Evolutionary conservation across 2,113 vertebrate species (phyloP), one percentile per base, ranked within the genome.

Genomic region (Chlorocebus sabaeus): DNA sequence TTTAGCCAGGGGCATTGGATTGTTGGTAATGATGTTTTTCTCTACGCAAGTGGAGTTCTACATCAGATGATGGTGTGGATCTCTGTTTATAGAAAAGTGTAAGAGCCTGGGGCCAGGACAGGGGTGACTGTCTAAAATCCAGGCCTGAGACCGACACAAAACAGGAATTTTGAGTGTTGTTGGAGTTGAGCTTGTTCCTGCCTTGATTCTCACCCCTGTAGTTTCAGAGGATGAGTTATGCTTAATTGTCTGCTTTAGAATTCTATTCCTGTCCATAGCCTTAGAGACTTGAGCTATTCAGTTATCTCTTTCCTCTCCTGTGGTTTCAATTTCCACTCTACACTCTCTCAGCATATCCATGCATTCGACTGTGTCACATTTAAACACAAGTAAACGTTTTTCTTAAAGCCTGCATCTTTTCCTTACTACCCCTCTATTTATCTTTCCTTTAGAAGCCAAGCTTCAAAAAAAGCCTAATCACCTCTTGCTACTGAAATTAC

Each of bases 51-150:
- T 72, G 25, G 40, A 52, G 16, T 79, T 90, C 43, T 16, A 0
- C 57, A 32, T 35, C 68, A 87, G 13, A 57, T 45, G 75, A 38
- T 52, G 73, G 48, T 67, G 43, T 43, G 64, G 73, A 89, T 90
- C 89, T 59, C 72, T 90, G 80, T 88, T 96, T 95, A 38, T 50
- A 84, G 94, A 73, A 61, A 82, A 23, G n/a, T 78, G 76, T 50
- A 78, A 79, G 32, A 89, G 48, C n/a, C 0, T 61, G 23, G 18
- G 18, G 68, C 64, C 30, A 32, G 40, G 45, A 67, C 13, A 68
- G 52, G 30, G 17, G 30, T n/a, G 23, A 45, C 11, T 89, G 35
- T 79, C 50, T 92, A 55, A 50, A 92, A 52, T 45, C 84, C 50
- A 70, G 32, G n/a, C 38, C 88, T 38, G 40, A 90, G 84, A 52